These are phyloP conservation scores for Australoheros facetus DNA, from an alignment of 2,797 vertebrate species.

Conservation along the genomic window DNA sequence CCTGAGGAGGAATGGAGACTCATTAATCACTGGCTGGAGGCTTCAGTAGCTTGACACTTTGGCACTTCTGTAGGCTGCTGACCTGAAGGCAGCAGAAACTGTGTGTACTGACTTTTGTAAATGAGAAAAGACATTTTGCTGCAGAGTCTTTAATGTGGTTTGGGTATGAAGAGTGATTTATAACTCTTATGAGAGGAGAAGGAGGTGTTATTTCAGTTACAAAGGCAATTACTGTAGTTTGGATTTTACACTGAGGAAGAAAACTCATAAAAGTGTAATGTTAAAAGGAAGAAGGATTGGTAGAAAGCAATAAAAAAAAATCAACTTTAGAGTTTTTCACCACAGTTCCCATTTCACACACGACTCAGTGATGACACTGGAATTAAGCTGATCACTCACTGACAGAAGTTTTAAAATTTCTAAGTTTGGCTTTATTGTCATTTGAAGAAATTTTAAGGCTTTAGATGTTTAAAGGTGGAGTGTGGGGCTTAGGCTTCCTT, in stretches of 20 bases:
- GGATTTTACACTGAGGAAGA: conserved; percentile 13
- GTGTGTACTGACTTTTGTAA: conserved; percentile 36
- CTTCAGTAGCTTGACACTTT: conserved; percentile 29
- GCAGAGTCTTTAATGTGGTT: conserved; percentile 29
- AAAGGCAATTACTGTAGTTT: conserved; percentile 23
- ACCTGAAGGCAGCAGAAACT: conserved; percentile 27
- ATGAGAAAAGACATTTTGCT: conserved; percentile 31
- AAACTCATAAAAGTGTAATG: conserved; percentile 10
- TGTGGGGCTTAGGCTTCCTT: background rate
- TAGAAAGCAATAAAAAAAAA: conserved; percentile 20
- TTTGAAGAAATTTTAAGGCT: background rate
- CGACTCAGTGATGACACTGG: background rate
- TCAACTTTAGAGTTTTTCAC: background rate
- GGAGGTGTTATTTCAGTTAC: conserved; percentile 6
- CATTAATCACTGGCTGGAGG: conserved; percentile 52
- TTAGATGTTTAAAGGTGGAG: background rate
- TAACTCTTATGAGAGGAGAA: background rate
- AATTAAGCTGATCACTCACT: background rate
- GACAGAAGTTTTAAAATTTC: background rate
- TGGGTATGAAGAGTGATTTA: conserved; percentile 24
- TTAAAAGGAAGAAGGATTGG: background rate
- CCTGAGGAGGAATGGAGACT: conserved; percentile 14
- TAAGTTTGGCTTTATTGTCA: background rate
- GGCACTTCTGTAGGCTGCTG: conserved; percentile 20
- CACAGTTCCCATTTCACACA: background rate